Conservation (phyloP, 2,113 vertebrate species). For the Nymphicus hollandicus region DNA sequence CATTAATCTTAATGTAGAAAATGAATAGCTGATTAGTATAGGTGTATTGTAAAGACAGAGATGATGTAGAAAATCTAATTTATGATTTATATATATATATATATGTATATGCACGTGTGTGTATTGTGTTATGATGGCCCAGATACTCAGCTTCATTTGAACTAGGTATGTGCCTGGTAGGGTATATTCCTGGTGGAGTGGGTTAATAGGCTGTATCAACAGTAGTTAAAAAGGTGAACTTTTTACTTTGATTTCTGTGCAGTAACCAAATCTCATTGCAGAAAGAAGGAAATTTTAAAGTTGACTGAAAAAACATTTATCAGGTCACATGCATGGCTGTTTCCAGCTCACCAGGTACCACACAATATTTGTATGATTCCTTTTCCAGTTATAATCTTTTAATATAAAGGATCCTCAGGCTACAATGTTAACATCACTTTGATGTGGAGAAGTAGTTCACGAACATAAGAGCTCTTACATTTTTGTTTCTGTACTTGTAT, state of each 20-base stretch:
- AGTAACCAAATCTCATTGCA: background rate
- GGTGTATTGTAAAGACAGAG: background rate
- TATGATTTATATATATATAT: background rate
- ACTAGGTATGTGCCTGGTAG: background rate
- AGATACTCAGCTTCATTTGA: background rate
- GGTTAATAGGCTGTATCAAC: background rate
- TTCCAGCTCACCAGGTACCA: background rate
- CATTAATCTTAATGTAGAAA: background rate
- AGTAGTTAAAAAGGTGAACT: background rate
- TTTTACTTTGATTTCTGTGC: background rate
- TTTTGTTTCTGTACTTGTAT: background rate
- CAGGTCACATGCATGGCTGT: background rate
- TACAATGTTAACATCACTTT: background rate
- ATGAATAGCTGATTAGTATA: background rate
- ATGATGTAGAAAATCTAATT: background rate
- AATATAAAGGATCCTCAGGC: background rate
- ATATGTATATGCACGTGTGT: rapidly evolving
- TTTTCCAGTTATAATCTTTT: background rate
- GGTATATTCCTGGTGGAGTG: background rate
- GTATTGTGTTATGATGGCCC: background rate
- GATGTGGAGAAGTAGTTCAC: background rate
- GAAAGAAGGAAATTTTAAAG: background rate
- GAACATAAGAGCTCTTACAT: background rate
- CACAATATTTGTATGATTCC: background rate
- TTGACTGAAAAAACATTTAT: background rate